Percentiles rank a stretch among this genome's conserved stretches.
Conservation (phyloP, 1,140 invertebrate species). For the Eriosoma lanigerum region DNA sequence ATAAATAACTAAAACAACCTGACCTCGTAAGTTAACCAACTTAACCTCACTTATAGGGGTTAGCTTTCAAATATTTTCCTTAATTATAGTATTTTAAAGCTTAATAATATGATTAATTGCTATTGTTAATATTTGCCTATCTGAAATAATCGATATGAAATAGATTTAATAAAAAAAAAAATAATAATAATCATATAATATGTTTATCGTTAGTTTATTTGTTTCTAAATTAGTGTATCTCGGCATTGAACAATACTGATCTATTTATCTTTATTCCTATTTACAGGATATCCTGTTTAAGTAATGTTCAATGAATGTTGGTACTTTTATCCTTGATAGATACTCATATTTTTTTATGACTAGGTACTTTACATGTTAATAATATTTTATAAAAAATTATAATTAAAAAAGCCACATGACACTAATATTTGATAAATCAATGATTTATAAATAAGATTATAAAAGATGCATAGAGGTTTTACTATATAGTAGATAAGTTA, state of each 20-base stretch:
- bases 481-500: not conserved
- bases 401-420: constrained; percentile 19
- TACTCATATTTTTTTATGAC: not conserved
- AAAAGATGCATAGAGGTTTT: not conserved
- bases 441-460: not conserved
- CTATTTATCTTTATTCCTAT: not conserved
- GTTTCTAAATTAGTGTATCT: not conserved
- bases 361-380: not conserved
- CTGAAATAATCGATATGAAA: no score
- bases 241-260: constrained; percentile 1
- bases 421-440: not conserved
- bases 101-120: no score
- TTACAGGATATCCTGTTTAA: constrained; percentile 35
- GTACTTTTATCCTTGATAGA: constrained; percentile 14
- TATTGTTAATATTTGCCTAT: no score
- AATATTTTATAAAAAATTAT: not conserved
- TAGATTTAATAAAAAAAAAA: not conserved
- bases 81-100: no score
- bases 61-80: no score
- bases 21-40: no score
- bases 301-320: not conserved
- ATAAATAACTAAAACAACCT: no score
- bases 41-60: no score
- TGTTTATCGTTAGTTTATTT: not conserved
- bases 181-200: not conserved